A percentile compares a stretch with the other conserved stretches of the same genome.
These are phyloP conservation scores for Empis livida DNA, from an alignment of 2,888 invertebrate species.

Conservation along the genomic window DNA sequence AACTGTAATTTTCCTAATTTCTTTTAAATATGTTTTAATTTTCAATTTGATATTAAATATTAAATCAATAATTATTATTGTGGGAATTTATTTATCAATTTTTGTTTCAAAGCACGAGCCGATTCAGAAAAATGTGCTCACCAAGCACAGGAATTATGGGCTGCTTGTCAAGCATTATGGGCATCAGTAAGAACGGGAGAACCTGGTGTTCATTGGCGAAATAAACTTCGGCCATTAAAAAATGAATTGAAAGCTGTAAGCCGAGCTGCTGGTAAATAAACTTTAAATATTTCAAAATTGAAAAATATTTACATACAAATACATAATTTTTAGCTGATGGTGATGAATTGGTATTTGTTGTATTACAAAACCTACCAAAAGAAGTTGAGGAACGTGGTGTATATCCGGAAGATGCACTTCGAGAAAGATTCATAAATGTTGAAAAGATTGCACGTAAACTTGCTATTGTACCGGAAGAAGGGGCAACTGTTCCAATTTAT, in stretches of 20 bases:
- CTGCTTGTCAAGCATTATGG: conserved; percentile 79
- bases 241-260: conserved; percentile 60
- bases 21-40: too few relatives aligned
- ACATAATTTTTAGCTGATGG: conserved; percentile 41
- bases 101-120: conserved; percentile 51
- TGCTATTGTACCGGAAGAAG: conserved; percentile 75
- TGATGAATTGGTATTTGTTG: conserved; percentile 67
- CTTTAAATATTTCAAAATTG: neutral
- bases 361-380: conserved; percentile 63
- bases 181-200: conserved; percentile 57
- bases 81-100: too few relatives aligned
- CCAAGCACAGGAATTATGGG: conserved; percentile 83
- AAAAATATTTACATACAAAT: neutral
- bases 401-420: conserved; percentile 73
- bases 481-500: conserved; percentile 73
- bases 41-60: neutral
- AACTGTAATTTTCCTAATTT: too few relatives aligned
- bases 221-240: conserved; percentile 47
- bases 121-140: conserved; percentile 61
- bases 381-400: conserved; percentile 71
- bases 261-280: conserved; percentile 54
- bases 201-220: conserved; percentile 41
- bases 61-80: neutral
- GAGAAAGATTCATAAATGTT: conserved; percentile 72
- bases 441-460: conserved; percentile 69